These are phyloP conservation scores for Onychostruthus taczanowskii DNA, from an alignment of 2,113 vertebrate species.

Conservation along the genomic window DNA sequence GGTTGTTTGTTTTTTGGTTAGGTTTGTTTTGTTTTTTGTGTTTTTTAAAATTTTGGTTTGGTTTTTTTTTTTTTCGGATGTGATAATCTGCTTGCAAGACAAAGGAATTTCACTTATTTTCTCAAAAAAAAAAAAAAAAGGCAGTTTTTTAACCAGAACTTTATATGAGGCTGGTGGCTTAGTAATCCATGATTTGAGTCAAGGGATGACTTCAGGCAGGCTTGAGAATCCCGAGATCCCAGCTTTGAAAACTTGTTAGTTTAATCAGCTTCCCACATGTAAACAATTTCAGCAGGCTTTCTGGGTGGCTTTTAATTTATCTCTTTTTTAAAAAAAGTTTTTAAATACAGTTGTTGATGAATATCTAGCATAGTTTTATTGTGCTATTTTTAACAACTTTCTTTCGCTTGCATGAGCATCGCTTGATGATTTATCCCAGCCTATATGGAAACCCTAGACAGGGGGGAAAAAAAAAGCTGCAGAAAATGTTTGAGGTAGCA, in stretches of 20 bases:
- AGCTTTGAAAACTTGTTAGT: background rate
- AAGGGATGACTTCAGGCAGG: background rate
- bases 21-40: too few species aligned
- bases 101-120: constrained; percentile 47
- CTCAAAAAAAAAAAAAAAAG: background rate
- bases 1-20: background rate
- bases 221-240: background rate
- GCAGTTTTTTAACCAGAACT: constrained; percentile 42
- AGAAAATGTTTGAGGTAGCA: background rate
- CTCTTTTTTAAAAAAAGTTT: background rate
- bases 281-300: constrained; percentile 15
- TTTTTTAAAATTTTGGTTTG: too few species aligned
- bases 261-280: background rate
- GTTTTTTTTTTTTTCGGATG: background rate
- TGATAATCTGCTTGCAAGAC: constrained; percentile 37
- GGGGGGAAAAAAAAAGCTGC: background rate
- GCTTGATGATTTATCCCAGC: background rate
- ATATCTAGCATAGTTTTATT: background rate
- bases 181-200: constrained; percentile 3
- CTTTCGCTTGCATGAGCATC: background rate
- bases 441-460: background rate
- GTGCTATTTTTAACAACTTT: background rate
- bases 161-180: constrained; percentile 8
- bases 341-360: background rate
- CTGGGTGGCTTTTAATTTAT: background rate